Percentiles rank a stretch among this genome's conserved stretches.
These are phyloP conservation scores for Pharmacophagus antenor DNA, from an alignment of 2,888 invertebrate genomes.

Conservation along the genomic window DNA sequence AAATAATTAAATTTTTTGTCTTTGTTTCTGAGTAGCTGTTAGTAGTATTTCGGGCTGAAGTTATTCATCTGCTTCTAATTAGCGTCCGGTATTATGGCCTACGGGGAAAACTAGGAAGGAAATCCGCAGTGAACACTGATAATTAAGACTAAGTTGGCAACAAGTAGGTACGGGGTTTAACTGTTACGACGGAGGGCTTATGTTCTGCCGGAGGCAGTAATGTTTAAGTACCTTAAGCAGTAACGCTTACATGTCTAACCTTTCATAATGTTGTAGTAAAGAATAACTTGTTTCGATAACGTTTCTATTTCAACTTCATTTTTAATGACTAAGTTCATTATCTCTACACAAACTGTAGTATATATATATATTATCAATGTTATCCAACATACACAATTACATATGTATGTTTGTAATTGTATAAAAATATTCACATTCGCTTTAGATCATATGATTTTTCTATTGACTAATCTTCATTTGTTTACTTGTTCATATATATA, in stretches of 20 bases:
- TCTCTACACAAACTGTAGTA: neutral
- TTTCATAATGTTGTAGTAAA: constrained; percentile 17
- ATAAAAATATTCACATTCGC: no score
- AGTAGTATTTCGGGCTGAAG: constrained; percentile 31
- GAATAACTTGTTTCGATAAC: constrained; percentile 1
- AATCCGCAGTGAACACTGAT: constrained; percentile 42
- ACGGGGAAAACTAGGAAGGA: constrained; percentile 43
- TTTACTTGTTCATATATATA: no score
- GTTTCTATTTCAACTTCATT: neutral
- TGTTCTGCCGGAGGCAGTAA: constrained; percentile 36
- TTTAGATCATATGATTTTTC: no score
- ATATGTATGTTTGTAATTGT: no score
- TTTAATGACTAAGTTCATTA: neutral
- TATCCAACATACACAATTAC: no score
- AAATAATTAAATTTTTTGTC: no score
- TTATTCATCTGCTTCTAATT: constrained; percentile 41
- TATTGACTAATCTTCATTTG: no score
- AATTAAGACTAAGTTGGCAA: constrained; percentile 48
- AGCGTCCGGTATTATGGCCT: constrained; percentile 36
- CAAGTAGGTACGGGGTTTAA: constrained; percentile 38
- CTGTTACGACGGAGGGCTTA: constrained; percentile 24
- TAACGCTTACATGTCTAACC: constrained; percentile 25
- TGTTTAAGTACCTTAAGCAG: constrained; percentile 34
- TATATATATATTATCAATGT: no score
- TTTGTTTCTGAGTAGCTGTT: no score